Conservation (phyloP, 2,888 invertebrate species). For the Rhogogaster chlorosoma region DNA sequence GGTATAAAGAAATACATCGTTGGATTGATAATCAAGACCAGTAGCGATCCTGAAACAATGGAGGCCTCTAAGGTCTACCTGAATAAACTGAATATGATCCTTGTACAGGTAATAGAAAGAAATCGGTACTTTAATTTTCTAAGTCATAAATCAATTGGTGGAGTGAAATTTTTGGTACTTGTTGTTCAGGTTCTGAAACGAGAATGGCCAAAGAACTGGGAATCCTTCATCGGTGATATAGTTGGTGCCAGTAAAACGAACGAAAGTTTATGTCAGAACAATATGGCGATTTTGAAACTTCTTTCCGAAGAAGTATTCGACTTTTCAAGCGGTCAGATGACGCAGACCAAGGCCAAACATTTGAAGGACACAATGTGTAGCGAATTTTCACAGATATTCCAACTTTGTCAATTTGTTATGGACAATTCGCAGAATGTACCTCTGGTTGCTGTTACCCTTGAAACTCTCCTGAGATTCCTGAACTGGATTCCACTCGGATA, state of each 20-base stretch:
- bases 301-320: conserved; percentile 99
- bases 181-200: conserved; percentile 91
- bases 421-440: conserved; percentile 99
- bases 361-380: conserved; percentile 99
- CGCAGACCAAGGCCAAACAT: conserved; percentile 99
- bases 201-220: conserved; percentile 99
- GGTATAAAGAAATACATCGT: conserved; percentile 99
- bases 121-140: background rate
- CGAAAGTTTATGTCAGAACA: conserved; percentile 99
- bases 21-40: conserved; percentile 98
- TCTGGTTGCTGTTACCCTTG: conserved; percentile 96
- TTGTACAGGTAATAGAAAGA: conserved; percentile 89
- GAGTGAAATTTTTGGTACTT: background rate
- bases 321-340: conserved; percentile 98
- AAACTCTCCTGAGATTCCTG: conserved; percentile 96
- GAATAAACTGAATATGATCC: conserved; percentile 98
- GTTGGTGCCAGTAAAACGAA: conserved; percentile 99
- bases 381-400: conserved; percentile 99
- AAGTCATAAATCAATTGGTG: background rate
- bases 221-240: conserved; percentile 98
- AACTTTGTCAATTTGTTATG: conserved; percentile 98
- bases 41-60: conserved; percentile 93
- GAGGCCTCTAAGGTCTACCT: conserved; percentile 97
- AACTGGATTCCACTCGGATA: conserved; percentile 99
- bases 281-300: conserved; percentile 98